Evolutionary conservation across 1,140 invertebrate genomes (phyloP).

Genomic region (Daktulosphaira vitifoliae): DNA sequence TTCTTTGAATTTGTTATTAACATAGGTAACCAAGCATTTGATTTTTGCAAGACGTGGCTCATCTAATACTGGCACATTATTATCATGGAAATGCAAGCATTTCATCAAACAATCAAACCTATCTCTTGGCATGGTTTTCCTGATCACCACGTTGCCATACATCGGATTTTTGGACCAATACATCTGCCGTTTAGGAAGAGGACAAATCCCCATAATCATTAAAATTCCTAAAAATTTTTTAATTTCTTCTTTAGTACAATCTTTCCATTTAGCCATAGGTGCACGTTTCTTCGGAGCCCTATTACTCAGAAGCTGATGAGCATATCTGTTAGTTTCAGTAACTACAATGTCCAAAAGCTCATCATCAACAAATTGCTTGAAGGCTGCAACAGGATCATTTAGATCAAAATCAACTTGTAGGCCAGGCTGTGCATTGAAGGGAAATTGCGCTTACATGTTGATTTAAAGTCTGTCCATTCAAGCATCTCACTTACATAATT

Average conservation of each 20-base stretch:
- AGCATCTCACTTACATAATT: neutral
- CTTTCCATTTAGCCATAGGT: slow-evolving; percentile 19
- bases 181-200: slow-evolving; percentile 9
- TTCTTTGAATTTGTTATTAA: slow-evolving; percentile 38
- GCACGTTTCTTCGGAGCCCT: neutral
- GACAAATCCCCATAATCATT: slow-evolving; percentile 34
- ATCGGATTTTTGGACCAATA: slow-evolving; percentile 34
- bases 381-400: neutral
- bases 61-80: slow-evolving; percentile 35
- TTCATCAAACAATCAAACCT: slow-evolving; percentile 40
- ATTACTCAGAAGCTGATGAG: neutral
- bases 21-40: slow-evolving; percentile 27
- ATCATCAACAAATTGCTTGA: slow-evolving; percentile 18
- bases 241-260: slow-evolving; percentile 33
- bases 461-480: slow-evolving; percentile 4
- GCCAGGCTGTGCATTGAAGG: neutral
- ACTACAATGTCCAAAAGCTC: slow-evolving; percentile 31
- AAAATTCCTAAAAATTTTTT: slow-evolving; percentile 31
- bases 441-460: neutral
- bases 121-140: slow-evolving; percentile 39
- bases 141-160: slow-evolving; percentile 23
- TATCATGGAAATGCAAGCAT: slow-evolving; percentile 40
- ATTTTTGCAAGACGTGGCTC: slow-evolving; percentile 40
- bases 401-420: neutral
- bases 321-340: slow-evolving; percentile 33